Conservation (phyloP, 1,140 invertebrate genomes). For the Watersipora subatra region DNA sequence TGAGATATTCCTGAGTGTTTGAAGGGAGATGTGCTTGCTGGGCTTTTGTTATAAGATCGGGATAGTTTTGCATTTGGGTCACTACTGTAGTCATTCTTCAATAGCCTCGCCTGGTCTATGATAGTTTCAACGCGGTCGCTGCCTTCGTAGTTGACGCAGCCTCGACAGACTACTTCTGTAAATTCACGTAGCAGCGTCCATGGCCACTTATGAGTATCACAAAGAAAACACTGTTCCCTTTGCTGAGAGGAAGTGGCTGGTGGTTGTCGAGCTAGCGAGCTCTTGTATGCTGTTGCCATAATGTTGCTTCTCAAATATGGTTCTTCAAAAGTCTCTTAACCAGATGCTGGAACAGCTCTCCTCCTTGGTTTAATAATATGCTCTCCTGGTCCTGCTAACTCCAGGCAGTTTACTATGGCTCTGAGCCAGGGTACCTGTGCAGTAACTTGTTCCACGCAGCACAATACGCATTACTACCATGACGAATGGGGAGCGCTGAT, state of each 20-base stretch:
- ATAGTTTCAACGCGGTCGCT: conserved; percentile 92
- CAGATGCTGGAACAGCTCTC: too few species aligned
- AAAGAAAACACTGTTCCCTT: conserved; percentile 93
- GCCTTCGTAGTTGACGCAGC: conserved; percentile 97
- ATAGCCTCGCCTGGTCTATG: conserved; percentile 78
- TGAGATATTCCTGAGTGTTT: background rate
- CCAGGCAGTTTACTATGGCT: too few species aligned
- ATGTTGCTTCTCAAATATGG: too few species aligned
- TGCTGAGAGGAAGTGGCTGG: background rate
- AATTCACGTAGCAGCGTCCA: conserved; percentile 99
- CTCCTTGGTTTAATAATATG: too few species aligned
- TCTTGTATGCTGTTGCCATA: background rate
- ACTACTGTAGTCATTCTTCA: conserved; percentile 59
- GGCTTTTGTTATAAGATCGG: too few species aligned
- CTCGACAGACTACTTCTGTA: conserved; percentile 88
- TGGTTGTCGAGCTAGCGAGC: background rate
- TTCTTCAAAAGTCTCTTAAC: too few species aligned
- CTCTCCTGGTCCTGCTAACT: too few species aligned
- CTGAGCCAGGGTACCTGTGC: too few species aligned
- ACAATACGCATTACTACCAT: too few species aligned
- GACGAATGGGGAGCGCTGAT: too few species aligned
- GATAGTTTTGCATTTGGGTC: background rate
- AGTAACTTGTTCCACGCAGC: too few species aligned
- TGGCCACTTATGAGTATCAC: conserved; percentile 93
- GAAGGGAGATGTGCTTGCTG: too few species aligned